These are phyloP conservation scores for Ascaphus truei DNA, from an alignment of 2,113 vertebrate genomes.

Conservation along the genomic window DNA sequence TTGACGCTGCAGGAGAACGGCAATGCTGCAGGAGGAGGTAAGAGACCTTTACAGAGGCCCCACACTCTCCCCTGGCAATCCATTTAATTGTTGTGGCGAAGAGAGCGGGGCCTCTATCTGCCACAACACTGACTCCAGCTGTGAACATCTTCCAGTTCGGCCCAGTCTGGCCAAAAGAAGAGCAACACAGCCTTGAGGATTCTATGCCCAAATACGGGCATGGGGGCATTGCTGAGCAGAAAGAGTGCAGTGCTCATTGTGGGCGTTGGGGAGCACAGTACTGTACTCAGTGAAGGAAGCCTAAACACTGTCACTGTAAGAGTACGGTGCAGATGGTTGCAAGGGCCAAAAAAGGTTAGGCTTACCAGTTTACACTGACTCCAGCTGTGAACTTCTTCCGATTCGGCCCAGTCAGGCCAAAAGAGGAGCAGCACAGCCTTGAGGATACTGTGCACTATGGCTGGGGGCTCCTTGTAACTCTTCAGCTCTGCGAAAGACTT, in stretches of 20 bases:
- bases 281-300: no score
- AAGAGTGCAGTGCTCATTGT: no score
- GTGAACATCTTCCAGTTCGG: slow-evolving; percentile 31
- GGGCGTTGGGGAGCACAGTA: no score
- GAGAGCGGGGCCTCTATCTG: no score
- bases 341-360: not conserved
- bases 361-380: slow-evolving; percentile 58
- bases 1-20: no score
- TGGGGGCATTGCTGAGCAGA: no score
- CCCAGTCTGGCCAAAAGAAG: slow-evolving; percentile 53
- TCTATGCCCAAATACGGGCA: slow-evolving; percentile 30
- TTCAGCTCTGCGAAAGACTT: slow-evolving; percentile 46
- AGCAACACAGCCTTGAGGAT: slow-evolving; percentile 53
- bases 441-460: slow-evolving; percentile 42
- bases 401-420: slow-evolving; percentile 50
- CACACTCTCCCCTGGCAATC: no score
- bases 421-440: slow-evolving; percentile 57
- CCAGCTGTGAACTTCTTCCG: slow-evolving; percentile 49
- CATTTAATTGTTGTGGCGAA: no score
- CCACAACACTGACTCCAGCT: slow-evolving; percentile 56
- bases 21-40: no score
- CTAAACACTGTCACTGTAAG: no score
- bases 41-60: no score
- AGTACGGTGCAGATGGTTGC: no score
- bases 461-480: slow-evolving; percentile 26